Conservation (phyloP, 2,888 invertebrate genomes). For the Fragum whitleyi region DNA sequence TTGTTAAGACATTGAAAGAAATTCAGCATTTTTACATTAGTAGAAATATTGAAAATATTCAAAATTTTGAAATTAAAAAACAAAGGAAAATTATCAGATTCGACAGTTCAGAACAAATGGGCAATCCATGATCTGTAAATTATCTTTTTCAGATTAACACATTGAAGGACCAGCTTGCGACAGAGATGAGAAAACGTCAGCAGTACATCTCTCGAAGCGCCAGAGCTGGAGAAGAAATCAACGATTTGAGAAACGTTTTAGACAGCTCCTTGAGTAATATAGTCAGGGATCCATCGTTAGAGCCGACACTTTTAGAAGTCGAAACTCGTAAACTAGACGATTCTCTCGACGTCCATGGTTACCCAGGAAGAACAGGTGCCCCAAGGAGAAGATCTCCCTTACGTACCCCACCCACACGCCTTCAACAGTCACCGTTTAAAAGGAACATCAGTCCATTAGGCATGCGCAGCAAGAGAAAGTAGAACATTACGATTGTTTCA, state of each 20-base stretch:
- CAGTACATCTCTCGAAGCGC: conserved; percentile 94
- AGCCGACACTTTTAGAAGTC: conserved; percentile 94
- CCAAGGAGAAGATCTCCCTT: conserved; percentile 72
- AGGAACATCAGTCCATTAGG: conserved; percentile 73
- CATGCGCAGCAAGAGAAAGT: conserved; percentile 66
- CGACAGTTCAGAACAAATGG: no score
- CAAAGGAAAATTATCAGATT: no score
- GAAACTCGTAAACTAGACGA: conserved; percentile 92
- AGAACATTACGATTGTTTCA: conserved; percentile 12
- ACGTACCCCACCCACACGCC: conserved; percentile 75
- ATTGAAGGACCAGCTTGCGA: conserved; percentile 92
- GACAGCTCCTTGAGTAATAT: conserved; percentile 92
- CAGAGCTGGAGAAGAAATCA: conserved; percentile 95
- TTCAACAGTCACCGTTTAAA: conserved; percentile 77
- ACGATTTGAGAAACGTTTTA: conserved; percentile 91
- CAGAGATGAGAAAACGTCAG: conserved; percentile 95
- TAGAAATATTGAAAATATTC: no score
- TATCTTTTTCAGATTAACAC: conserved; percentile 89
- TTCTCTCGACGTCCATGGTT: conserved; percentile 82
- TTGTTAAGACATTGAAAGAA: no score
- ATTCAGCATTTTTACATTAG: no score
- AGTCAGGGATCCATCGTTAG: conserved; percentile 91
- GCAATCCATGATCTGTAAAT: no score
- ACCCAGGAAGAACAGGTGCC: conserved; percentile 62
- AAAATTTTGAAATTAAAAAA: no score